Conservation (phyloP, 2,888 invertebrate genomes). For the Flexamia atlantica region DNA sequence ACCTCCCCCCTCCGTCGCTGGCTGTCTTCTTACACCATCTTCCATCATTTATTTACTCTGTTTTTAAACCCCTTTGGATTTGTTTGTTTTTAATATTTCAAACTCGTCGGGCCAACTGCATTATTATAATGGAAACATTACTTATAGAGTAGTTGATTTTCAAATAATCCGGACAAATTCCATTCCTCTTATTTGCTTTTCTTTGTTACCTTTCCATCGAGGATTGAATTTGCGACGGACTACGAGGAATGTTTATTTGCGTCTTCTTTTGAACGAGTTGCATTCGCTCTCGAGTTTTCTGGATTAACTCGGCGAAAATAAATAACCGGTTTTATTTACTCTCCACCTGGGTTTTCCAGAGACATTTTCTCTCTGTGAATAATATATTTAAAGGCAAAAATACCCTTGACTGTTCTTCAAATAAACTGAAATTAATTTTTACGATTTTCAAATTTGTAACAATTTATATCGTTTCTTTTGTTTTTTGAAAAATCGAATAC, state of each 20-base stretch:
- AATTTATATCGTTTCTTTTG: too few species aligned
- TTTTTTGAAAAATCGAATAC: too few species aligned
- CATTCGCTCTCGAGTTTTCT: neutral
- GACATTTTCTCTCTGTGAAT: neutral
- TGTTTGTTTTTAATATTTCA: constrained; percentile 65
- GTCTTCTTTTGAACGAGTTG: constrained; percentile 4
- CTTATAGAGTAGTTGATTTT: constrained; percentile 57
- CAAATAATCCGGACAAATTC: constrained; percentile 55
- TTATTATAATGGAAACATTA: constrained; percentile 59
- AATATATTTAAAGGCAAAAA: too few species aligned
- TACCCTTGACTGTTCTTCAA: too few species aligned
- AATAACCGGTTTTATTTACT: neutral
- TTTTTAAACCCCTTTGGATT: constrained; percentile 64
- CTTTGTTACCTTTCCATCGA: constrained; percentile 48
- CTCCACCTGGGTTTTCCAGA: neutral
- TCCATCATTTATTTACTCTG: constrained; percentile 65
- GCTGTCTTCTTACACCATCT: constrained; percentile 60
- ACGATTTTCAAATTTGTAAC: too few species aligned
- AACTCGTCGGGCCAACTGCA: constrained; percentile 52
- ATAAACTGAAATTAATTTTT: too few species aligned
- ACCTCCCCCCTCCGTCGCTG: constrained; percentile 49
- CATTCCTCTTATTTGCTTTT: constrained; percentile 51
- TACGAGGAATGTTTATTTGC: neutral
- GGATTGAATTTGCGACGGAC: constrained; percentile 35
- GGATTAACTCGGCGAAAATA: neutral